Evolutionary conservation across 2,888 invertebrate species (phyloP), one percentile per base, ranked within the genome.

Genomic region (Nipponacmea schrenckii): DNA sequence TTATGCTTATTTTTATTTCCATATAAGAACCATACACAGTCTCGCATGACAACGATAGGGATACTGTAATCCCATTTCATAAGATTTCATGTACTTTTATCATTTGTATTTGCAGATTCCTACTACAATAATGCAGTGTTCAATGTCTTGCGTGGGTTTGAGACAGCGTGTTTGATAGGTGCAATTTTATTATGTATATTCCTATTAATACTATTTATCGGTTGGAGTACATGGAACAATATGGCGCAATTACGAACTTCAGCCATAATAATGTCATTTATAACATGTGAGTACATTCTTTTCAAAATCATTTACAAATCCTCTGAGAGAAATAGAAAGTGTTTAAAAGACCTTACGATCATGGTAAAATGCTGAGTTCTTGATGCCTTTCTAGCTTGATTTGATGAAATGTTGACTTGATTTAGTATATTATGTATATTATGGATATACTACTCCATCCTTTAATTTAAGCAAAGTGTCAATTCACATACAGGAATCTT

Each of bases 161-260:
- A 68, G 68, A 68, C 71, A 12, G 4, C 62, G 17, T 68, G 65
- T 2, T 15, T 72, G 62, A 68, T 46, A 10, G 64, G 56, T 14
- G 63, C 31, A 14, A 56, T 68, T 7, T 27, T 72, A 8, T 62
- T 72, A 27, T 12, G 68, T 44, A 56, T 72, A 10, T 48, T 68
- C 46, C 68, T 72, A 15, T n/a, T 45, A 24, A 50, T 72, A 27
- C 68, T 68, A 31, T 48, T 44, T 20, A n/a, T 65, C 14, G 71
- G 71, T 20, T 72, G 65, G 56, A n/a, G 39, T 45, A 17, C 39
- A 44, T 72, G 71, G 71, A n/a, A 62, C 56, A 64, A 56, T 15
- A 64, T 72, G 50, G 44, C 2, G 2, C 44, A 64, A 27, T 65
- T 72, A 26, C 67, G 62, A 39, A 5, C 31, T 15, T 46, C 64